Evolutionary conservation across 2,888 invertebrate species (phyloP).

Genomic region (Chironomus riparius): DNA sequence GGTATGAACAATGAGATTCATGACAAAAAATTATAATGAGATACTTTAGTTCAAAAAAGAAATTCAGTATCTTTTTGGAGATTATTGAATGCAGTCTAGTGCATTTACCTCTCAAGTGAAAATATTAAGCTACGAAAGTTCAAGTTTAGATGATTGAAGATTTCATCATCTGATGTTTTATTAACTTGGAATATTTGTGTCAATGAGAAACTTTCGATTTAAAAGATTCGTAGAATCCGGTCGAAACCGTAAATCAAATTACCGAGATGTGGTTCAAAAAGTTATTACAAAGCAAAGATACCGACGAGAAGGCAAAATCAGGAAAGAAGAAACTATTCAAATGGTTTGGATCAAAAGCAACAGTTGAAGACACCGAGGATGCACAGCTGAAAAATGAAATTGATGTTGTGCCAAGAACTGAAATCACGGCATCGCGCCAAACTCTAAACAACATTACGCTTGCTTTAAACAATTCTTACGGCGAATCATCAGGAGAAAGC

Average conservation of each 20-base stretch:
- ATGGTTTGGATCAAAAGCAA: background rate
- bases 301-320: constrained; percentile 30
- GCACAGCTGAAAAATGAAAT: background rate
- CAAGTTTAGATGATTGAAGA: no score
- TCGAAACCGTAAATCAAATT: constrained; percentile 51
- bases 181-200: constrained; percentile 32
- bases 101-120: no score
- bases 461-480: constrained; percentile 30
- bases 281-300: constrained; percentile 50
- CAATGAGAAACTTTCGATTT: constrained; percentile 53
- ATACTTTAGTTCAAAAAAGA: no score
- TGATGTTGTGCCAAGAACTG: constrained; percentile 21
- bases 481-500: constrained; percentile 29
- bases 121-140: no score
- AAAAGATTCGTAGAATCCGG: constrained; percentile 54
- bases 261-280: constrained; percentile 58
- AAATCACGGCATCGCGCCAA: constrained; percentile 15
- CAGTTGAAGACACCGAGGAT: background rate
- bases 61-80: no score
- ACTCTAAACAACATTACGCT: constrained; percentile 29
- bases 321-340: constrained; percentile 28
- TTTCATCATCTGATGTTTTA: no score
- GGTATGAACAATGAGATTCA: no score
- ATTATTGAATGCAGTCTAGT: no score
- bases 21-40: no score